Conservation (phyloP, 2,888 invertebrate species). For the Dorcus hopei region DNA sequence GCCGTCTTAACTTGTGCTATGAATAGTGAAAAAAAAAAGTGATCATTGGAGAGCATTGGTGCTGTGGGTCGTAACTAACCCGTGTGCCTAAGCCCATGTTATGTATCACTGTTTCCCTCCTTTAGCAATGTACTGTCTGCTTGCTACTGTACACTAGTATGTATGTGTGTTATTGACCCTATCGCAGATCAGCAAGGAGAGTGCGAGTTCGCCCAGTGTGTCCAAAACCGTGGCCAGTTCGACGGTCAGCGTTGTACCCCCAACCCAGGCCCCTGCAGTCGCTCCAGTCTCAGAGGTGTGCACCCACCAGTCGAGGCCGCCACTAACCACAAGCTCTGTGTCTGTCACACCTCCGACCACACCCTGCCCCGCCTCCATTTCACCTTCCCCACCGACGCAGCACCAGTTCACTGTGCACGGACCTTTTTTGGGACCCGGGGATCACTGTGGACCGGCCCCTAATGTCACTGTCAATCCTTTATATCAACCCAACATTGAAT, state of each 20-base stretch:
- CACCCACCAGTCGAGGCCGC: conserved; percentile 44
- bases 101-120: not conserved
- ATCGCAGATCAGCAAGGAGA: conserved; percentile 60
- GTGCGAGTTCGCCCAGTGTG: conserved; percentile 49
- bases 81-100: conserved; percentile 10
- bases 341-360: conserved; percentile 16
- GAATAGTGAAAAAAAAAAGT: not conserved
- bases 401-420: conserved; percentile 51
- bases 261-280: conserved; percentile 23
- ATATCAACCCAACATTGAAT: conserved; percentile 36
- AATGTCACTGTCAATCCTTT: conserved; percentile 67
- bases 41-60: conserved; percentile 1
- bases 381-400: conserved; percentile 43
- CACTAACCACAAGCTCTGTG: conserved; percentile 33
- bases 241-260: conserved; percentile 28
- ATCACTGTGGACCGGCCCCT: conserved; percentile 62
- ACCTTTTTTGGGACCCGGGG: conserved; percentile 48
- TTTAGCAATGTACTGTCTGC: conserved; percentile 4
- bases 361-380: conserved; percentile 21
- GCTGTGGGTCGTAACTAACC: conserved; percentile 20
- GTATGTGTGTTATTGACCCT: conserved; percentile 27
- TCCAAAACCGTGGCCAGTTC: conserved; percentile 35
- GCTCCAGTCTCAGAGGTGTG: conserved; percentile 49
- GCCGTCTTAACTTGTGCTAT: no score
- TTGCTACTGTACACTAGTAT: conserved; percentile 4